Evolutionary conservation across 2,113 vertebrate genomes (phyloP).

Genomic region (Cricetomys ansorgei): DNA sequence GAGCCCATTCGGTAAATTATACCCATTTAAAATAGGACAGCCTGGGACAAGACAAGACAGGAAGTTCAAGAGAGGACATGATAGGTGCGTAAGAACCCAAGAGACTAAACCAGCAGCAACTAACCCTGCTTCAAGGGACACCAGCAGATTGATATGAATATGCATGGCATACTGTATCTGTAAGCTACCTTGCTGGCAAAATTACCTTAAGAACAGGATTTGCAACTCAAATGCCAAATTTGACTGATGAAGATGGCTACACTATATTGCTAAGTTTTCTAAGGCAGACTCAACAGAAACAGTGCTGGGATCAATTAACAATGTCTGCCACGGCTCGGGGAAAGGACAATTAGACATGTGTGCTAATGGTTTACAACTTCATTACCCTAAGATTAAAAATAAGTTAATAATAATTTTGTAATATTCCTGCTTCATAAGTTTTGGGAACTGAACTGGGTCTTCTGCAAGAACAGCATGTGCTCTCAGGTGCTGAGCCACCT

Average conservation of each 20-base stretch:
- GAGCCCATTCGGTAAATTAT: background rate
- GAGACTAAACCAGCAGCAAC: background rate
- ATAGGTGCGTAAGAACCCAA: background rate
- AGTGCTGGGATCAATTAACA: background rate
- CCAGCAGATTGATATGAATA: background rate
- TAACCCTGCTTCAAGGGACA: background rate
- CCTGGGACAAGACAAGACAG: background rate
- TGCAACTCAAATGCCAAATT: background rate
- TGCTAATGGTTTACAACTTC: background rate
- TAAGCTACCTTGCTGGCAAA: background rate
- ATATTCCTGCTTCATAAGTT: background rate
- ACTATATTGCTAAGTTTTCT: background rate
- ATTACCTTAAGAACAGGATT: background rate
- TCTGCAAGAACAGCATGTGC: background rate
- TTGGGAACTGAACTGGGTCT: background rate
- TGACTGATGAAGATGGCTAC: background rate
- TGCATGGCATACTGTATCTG: background rate
- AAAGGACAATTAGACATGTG: accelerated
- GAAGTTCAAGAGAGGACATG: background rate
- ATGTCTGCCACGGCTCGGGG: background rate
- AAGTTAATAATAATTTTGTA: background rate
- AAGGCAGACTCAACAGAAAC: background rate
- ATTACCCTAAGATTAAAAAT: background rate
- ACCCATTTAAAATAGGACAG: background rate
- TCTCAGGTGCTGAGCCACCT: no score